Base-by-base conservation (phyloP, 2,888 invertebrate species). In the Brenthis hecate region DNA sequence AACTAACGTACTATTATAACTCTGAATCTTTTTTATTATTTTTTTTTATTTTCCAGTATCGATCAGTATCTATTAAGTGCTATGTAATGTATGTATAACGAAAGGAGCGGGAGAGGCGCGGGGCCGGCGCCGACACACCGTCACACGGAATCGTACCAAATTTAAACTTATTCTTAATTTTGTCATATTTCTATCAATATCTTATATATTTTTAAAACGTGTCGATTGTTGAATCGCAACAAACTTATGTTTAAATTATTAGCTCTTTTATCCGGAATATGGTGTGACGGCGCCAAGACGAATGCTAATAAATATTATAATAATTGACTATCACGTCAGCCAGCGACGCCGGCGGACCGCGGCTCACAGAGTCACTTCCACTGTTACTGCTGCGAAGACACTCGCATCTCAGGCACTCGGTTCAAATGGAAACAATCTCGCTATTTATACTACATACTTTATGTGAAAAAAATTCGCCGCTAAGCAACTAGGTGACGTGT, bases 1-100 rank as follows among this genome's bases (percentile, higher is more conserved):
- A 91, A 87, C 90, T 90, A 91, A 89, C 89, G 85, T 84, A 91
- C 90, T 90, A 89, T 88, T 89, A 90, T 88, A 91, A 88, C 87
- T 91, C 87, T 89, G 84, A 79, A 84, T 83, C 85, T 77, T 77
- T 76, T 75, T 73, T 70, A 74, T 76, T 75, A 74, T 73, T 74
- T 74, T 75, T 73, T 73, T 75, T 76, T 73, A 73, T 80, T 85
- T 85, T 81, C 83, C 86, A 82, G 85, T 85, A 82, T 86, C 85
- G 82, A 84, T 85, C 81, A 83, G 83, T 87, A 88, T 84, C 86
- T 88, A 89, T 77, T 74, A 73, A 74, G 84, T 84, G 87, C 78
- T 88, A 87, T 79, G 80, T 79, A 78, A 50, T 78, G 77, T 65
- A 56, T 80, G 77, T 80, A 86, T 86, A 85, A 81, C 77, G 82